Percentiles rank a stretch among this genome's conserved stretches.
Conservation (phyloP, 2,113 vertebrate genomes). For the Willisornis vidua region DNA sequence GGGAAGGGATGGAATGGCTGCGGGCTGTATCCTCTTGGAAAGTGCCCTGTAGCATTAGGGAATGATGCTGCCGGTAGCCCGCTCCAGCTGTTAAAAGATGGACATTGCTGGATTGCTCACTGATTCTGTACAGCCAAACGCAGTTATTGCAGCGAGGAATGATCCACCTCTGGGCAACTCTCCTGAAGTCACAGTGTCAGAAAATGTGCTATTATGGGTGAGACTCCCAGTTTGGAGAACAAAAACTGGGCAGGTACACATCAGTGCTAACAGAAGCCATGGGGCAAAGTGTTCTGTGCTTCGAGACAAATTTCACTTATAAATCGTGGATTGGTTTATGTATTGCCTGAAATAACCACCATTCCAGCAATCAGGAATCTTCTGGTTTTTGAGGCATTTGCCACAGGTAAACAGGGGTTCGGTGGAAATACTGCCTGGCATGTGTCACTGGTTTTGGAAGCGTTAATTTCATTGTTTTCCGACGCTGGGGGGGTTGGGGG, state of each 20-base stretch:
- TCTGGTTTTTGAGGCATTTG: not conserved
- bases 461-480: not conserved
- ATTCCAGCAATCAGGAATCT: not conserved
- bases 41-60: not conserved
- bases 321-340: accelerated
- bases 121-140: not conserved
- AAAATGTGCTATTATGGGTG: not conserved
- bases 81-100: not conserved
- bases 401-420: not conserved
- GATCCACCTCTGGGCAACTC: not conserved
- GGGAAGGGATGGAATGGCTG: not conserved
- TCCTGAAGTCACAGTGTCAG: not conserved
- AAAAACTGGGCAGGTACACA: accelerated
- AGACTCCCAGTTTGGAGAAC: not conserved
- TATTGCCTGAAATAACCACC: not conserved
- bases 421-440: not conserved
- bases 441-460: not conserved
- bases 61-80: not conserved
- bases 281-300: not conserved
- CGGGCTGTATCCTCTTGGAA: not conserved
- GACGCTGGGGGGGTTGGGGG: accelerated
- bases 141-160: not conserved
- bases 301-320: not conserved
- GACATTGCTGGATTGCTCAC: not conserved
- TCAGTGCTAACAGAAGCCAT: not conserved